Conservation (phyloP, 1,140 invertebrate species). For the Drosophila virilis region DNA sequence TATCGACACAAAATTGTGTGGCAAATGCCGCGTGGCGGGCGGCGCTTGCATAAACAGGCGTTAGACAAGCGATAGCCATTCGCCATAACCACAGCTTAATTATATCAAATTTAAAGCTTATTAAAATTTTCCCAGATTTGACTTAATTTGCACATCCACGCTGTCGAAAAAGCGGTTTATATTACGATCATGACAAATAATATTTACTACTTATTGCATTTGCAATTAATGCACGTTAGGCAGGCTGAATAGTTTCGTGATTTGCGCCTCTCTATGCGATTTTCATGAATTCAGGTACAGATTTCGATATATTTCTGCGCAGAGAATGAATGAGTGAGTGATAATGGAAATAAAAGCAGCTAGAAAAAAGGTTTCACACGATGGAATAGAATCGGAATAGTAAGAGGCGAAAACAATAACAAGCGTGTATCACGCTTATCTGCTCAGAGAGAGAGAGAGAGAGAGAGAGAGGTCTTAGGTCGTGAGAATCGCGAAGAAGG, state of each 20-base stretch:
- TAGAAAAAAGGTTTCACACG: too few relatives aligned
- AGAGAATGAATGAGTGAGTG: too few relatives aligned
- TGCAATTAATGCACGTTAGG: neutral
- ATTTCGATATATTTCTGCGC: neutral
- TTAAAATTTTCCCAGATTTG: constrained; percentile 4
- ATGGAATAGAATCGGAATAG: too few relatives aligned
- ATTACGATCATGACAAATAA: neutral
- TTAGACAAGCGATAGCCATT: constrained; percentile 8
- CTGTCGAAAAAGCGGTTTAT: neutral
- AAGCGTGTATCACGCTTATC: too few relatives aligned
- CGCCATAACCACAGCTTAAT: constrained; percentile 19
- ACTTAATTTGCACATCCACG: neutral
- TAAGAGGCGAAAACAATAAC: too few relatives aligned
- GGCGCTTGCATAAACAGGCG: neutral
- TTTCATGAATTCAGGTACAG: neutral
- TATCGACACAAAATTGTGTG: constrained; percentile 18
- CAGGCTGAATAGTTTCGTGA: neutral
- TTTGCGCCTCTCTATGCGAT: neutral
- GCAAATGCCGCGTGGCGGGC: constrained; percentile 13
- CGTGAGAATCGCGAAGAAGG: too few relatives aligned
- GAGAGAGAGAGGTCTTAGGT: too few relatives aligned
- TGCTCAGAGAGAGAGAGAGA: too few relatives aligned
- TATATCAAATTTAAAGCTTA: constrained; percentile 12
- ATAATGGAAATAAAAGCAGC: too few relatives aligned
- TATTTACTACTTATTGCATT: neutral